These are phyloP conservation scores for Illadopsis cleaveri DNA, from an alignment of 2,113 vertebrate genomes.

Conservation along the genomic window DNA sequence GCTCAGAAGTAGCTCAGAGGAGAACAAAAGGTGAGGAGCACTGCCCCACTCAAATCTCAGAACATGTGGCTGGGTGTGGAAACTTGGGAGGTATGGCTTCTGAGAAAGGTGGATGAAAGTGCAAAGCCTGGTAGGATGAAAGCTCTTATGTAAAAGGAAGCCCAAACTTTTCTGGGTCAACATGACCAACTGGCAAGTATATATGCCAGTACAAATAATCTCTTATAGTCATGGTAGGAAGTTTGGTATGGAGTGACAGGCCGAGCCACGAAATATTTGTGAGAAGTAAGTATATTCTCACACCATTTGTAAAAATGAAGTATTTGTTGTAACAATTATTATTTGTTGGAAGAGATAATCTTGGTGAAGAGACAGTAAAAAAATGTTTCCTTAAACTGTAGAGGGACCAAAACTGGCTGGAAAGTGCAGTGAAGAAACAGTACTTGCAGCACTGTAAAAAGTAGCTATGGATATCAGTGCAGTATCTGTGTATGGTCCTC, in stretches of 20 bases:
- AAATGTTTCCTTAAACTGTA: not conserved
- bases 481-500: not conserved
- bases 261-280: not conserved
- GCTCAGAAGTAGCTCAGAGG: not conserved
- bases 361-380: not conserved
- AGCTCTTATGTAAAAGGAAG: not conserved
- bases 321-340: not conserved
- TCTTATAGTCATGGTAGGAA: not conserved
- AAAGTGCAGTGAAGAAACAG: not conserved
- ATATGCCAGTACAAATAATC: not conserved
- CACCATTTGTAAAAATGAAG: not conserved
- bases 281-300: not conserved
- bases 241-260: not conserved
- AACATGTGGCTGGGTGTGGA: not conserved
- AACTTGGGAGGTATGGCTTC: not conserved
- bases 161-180: not conserved
- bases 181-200: not conserved
- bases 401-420: not conserved
- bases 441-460: not conserved
- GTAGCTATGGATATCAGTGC: not conserved
- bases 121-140: not conserved
- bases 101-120: not conserved
- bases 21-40: not conserved
- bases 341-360: not conserved
- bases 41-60: not conserved